These are phyloP conservation scores for Mus spretus DNA, from an alignment of 2,797 vertebrate genomes.

Conservation along the genomic window DNA sequence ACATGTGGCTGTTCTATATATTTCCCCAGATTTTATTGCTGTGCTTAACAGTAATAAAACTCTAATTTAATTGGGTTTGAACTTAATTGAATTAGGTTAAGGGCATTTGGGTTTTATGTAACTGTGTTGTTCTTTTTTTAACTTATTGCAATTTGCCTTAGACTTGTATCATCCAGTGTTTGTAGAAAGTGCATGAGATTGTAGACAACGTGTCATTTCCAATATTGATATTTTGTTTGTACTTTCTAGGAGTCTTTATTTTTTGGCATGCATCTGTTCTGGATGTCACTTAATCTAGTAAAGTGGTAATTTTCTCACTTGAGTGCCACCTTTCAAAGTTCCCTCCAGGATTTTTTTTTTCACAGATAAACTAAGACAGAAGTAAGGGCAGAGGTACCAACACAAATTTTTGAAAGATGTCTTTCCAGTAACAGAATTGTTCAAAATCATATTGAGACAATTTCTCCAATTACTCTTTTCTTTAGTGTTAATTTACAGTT, in stretches of 20 bases:
- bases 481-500: not conserved
- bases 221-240: not conserved
- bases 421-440: not conserved
- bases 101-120: not conserved
- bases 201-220: not conserved
- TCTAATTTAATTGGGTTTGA: not conserved
- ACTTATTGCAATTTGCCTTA: not conserved
- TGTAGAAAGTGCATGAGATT: not conserved
- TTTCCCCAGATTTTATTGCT: not conserved
- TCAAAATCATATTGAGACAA: not conserved
- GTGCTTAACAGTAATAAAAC: not conserved
- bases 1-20: not conserved
- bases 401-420: not conserved
- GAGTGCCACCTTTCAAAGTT: not conserved
- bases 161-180: not conserved
- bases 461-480: not conserved
- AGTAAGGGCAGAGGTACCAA: not conserved
- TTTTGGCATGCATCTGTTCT: not conserved
- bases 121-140: not conserved
- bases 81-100: constrained; percentile 33
- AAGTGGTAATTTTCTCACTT: not conserved
- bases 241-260: not conserved
- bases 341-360: not conserved
- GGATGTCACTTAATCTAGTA: not conserved
- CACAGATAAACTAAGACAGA: not conserved